Evolutionary conservation across 2,888 invertebrate genomes (phyloP).

Genomic region (Philaethria dido): DNA sequence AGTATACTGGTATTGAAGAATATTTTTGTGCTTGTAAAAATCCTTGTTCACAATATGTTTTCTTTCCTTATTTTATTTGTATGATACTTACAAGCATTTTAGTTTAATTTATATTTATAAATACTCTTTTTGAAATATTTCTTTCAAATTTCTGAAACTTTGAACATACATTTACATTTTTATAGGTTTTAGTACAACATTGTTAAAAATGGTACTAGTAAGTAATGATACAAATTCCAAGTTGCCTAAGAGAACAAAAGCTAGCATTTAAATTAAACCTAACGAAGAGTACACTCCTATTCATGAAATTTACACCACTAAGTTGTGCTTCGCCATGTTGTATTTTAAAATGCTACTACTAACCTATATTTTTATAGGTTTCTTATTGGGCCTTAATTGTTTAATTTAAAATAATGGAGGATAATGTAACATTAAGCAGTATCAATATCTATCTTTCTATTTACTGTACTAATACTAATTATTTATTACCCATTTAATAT

Average conservation of each 20-base stretch:
- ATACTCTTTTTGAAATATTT: too few relatives aligned
- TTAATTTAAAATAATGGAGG: neutral
- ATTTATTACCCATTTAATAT: too few relatives aligned
- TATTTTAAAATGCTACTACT: slow-evolving; percentile 24
- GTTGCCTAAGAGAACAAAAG: slow-evolving; percentile 37
- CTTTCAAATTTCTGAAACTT: too few relatives aligned
- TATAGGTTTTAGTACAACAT: neutral
- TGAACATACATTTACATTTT: neutral
- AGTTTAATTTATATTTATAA: too few relatives aligned
- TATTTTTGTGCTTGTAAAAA: too few relatives aligned
- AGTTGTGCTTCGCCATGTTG: slow-evolving; percentile 22
- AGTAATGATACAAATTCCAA: slow-evolving; percentile 28
- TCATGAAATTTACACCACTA: slow-evolving; percentile 33
- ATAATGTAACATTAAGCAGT: neutral
- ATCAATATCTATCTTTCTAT: too few relatives aligned
- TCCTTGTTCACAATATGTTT: too few relatives aligned
- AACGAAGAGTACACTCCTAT: slow-evolving; percentile 35
- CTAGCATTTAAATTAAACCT: slow-evolving; percentile 34
- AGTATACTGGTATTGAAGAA: too few relatives aligned
- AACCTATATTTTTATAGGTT: slow-evolving; percentile 26
- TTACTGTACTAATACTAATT: too few relatives aligned
- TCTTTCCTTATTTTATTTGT: too few relatives aligned
- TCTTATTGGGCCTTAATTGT: neutral
- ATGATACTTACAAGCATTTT: too few relatives aligned
- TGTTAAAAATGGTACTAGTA: slow-evolving; percentile 11